phyloP scores from a whole-genome alignment of 37 sponge, comb jelly and placozoan genomes.

The Chondrilla cf. caribensis region DNA sequence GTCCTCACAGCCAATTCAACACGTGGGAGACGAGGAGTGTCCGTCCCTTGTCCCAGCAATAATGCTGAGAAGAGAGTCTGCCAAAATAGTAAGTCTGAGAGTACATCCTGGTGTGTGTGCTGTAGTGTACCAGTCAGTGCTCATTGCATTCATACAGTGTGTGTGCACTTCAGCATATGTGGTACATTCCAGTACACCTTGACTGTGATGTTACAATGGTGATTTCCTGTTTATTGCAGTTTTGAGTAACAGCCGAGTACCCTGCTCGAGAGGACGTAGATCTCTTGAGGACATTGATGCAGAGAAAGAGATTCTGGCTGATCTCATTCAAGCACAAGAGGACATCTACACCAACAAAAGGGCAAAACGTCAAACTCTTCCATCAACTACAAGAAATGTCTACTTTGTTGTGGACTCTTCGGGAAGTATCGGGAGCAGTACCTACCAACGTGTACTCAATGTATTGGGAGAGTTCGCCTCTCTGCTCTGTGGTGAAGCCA shows the following conservation, averaged over 20 bases:
- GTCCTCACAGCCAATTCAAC: no score
- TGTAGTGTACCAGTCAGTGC: no score
- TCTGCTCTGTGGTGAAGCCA: slow-evolving; percentile 11
- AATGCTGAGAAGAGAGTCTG: background rate
- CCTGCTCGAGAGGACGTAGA: background rate
- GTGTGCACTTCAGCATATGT: no score
- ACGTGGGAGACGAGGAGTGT: background rate
- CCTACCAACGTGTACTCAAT: background rate
- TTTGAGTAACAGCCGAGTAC: no score
- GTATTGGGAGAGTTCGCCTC: background rate
- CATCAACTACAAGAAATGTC: slow-evolving; percentile 10
- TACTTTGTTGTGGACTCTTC: slow-evolving; percentile 15
- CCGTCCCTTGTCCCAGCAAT: background rate
- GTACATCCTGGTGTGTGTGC: no score
- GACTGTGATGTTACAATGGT: no score
- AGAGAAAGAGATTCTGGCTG: background rate
- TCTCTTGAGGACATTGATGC: background rate
- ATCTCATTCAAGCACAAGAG: background rate
- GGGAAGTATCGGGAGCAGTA: background rate
- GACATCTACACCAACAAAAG: background rate
- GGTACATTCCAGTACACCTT: no score
- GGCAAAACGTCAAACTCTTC: background rate
- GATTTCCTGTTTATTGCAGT: background rate
- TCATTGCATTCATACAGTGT: no score
- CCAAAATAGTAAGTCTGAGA: background rate